Evolutionary conservation across 2,113 vertebrate species (phyloP).

Genomic region (Paracanthobrama guichenoti): DNA sequence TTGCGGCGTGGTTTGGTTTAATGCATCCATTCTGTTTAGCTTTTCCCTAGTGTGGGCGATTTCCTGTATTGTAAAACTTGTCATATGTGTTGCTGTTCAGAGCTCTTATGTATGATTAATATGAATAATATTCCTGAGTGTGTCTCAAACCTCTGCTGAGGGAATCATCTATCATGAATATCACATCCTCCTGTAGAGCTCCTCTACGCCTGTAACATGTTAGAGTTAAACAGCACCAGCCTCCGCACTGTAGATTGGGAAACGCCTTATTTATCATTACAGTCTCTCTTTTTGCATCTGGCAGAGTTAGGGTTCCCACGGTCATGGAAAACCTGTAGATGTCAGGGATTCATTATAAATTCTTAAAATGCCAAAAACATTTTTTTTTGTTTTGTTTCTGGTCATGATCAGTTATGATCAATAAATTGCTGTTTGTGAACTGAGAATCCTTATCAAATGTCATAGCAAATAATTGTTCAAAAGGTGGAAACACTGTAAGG

Average conservation of each 20-base stretch:
- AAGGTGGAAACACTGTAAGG: background rate
- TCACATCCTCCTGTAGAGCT: background rate
- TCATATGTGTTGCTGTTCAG: background rate
- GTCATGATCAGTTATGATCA: too few relatives aligned
- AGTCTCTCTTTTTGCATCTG: conserved; percentile 1
- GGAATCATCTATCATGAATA: conserved; percentile 10
- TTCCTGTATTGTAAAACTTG: conserved; percentile 30
- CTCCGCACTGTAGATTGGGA: background rate
- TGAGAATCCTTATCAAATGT: background rate
- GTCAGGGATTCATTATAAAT: background rate
- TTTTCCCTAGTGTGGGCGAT: background rate
- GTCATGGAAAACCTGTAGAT: background rate
- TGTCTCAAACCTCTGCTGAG: background rate
- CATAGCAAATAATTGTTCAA: background rate
- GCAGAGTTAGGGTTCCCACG: conserved; percentile 3
- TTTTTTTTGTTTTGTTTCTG: background rate
- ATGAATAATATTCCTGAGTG: conserved; percentile 7
- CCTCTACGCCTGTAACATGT: background rate
- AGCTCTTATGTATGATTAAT: background rate
- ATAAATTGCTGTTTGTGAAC: too few relatives aligned
- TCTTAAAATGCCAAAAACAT: background rate
- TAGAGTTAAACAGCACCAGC: background rate
- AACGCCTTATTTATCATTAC: conserved; percentile 10
- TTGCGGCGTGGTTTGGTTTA: background rate
- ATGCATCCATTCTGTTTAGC: conserved; percentile 12